phyloP scores from a whole-genome alignment of 2,888 invertebrate species.

The Pseudeuparius sepicola region DNA sequence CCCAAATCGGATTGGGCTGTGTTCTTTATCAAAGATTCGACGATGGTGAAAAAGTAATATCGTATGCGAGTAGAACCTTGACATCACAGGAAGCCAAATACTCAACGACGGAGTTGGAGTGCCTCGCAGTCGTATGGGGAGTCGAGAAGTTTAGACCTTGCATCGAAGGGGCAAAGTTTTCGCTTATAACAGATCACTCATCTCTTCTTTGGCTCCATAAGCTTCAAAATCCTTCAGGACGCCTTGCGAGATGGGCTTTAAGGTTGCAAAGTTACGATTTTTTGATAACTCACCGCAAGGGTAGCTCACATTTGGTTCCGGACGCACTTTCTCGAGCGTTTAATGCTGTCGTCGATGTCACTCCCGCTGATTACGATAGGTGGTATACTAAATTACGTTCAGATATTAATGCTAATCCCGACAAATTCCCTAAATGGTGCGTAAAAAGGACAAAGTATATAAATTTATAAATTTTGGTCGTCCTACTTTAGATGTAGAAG shows the following conservation, averaged over 20 bases:
- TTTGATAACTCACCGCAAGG: conserved; percentile 11
- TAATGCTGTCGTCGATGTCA: conserved; percentile 4
- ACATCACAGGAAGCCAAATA: conserved; percentile 17
- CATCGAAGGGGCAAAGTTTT: conserved; percentile 20
- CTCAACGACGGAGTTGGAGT: conserved; percentile 20
- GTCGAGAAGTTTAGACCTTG: conserved; percentile 22
- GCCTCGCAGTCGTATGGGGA: conserved; percentile 23
- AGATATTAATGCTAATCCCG: conserved; percentile 9
- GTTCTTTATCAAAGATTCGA: conserved; percentile 7
- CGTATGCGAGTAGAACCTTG: conserved; percentile 18
- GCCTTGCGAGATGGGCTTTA: conserved; percentile 11
- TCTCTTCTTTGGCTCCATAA: no score
- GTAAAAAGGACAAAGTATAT: conserved; percentile 17
- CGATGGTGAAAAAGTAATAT: conserved; percentile 18
- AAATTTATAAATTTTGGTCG: conserved; percentile 13
- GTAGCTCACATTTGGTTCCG: conserved; percentile 13
- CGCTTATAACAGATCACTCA: conserved; percentile 21
- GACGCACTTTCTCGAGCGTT: conserved; percentile 14
- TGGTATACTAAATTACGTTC: conserved; percentile 13
- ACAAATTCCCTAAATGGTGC: conserved; percentile 19
- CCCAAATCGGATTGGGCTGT: background rate
- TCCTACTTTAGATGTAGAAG: conserved; percentile 10
- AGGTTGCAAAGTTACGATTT: conserved; percentile 13
- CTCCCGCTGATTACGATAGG: conserved; percentile 6
- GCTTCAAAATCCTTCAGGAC: conserved; percentile 12